Base-by-base conservation (phyloP, 2,797 vertebrate genomes). In the Oryzias sinensis region DNA sequence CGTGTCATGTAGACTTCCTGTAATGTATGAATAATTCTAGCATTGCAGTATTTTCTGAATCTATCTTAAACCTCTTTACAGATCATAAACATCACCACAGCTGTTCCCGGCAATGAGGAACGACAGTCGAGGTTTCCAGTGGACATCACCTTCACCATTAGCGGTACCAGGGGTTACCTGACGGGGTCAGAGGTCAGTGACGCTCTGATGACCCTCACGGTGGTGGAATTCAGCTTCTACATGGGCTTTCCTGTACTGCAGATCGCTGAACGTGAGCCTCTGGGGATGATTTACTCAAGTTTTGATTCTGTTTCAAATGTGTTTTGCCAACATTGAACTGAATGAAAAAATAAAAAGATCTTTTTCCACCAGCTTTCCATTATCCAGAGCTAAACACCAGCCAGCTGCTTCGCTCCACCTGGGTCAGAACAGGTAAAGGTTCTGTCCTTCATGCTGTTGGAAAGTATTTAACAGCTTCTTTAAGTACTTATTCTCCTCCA, bases 141-240 rank as follows among this genome's bases (percentile, higher is more conserved):
- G 65, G 94, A 93, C 56, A 87, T 99, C 53, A 88, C 93, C 67
- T 98, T 97, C 66, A 93, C 92, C 0, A 78, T 97, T n/a, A 91
- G 56, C 17, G 88, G 91, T 27, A 43, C 76, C 0, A 69, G 49
- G 0, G 94, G 94, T 48, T 95, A 93, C 73, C 76, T 97, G 64
- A 89, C 90, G 0, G 97, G 97, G 2, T 95, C 96, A 0, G 92
- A 95, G 79, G 93, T 98, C 84, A 98, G 97, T 42, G 88, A 91
- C 58, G 88, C 91, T 54, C 91, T 99, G 55, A 90, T 96, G 74
- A 94, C 93, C 77, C 88, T 98, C 71, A 96, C 92, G 0, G 79
- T 93, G 82, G 97, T 99, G 79, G 97, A 99, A 71, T 99, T 97
- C 92, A 98, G 96, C 83, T 99, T 96, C 87, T 98, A 97, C 69